These are phyloP conservation scores for Nipponacmea schrenckii DNA, from an alignment of 2,888 invertebrate genomes.

Conservation along the genomic window DNA sequence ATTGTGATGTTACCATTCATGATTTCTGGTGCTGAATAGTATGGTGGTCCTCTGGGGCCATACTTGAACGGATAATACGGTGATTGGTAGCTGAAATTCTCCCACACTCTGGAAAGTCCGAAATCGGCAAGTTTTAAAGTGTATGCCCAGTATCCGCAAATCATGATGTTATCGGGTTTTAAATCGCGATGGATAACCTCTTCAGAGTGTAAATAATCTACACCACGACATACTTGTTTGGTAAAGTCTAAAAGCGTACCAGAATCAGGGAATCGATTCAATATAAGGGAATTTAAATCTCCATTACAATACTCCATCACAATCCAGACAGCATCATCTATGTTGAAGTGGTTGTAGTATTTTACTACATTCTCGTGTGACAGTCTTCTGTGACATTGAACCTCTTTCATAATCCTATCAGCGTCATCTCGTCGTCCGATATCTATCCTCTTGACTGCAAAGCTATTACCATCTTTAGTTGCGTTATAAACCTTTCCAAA, in stretches of 20 bases:
- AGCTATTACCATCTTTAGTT: neutral
- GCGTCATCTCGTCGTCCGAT: neutral
- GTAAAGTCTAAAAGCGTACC: neutral
- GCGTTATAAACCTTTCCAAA: neutral
- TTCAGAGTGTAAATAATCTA: neutral
- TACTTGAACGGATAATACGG: neutral
- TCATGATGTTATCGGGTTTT: neutral
- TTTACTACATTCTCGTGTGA: neutral
- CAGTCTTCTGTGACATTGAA: neutral
- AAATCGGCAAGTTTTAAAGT: neutral
- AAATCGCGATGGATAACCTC: neutral
- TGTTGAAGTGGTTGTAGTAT: neutral
- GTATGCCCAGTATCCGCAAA: neutral
- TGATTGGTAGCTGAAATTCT: neutral
- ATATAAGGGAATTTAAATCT: neutral
- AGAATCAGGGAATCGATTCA: rapidly evolving
- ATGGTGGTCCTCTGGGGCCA: neutral
- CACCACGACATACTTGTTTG: neutral
- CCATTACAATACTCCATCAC: neutral
- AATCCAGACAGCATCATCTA: neutral
- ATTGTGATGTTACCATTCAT: neutral
- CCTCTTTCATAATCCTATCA: neutral
- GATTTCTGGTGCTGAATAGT: neutral
- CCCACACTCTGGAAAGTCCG: neutral
- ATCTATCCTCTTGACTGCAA: neutral